phyloP scores from a whole-genome alignment of 2,113 vertebrate species.

The Prunella fulvescens region DNA sequence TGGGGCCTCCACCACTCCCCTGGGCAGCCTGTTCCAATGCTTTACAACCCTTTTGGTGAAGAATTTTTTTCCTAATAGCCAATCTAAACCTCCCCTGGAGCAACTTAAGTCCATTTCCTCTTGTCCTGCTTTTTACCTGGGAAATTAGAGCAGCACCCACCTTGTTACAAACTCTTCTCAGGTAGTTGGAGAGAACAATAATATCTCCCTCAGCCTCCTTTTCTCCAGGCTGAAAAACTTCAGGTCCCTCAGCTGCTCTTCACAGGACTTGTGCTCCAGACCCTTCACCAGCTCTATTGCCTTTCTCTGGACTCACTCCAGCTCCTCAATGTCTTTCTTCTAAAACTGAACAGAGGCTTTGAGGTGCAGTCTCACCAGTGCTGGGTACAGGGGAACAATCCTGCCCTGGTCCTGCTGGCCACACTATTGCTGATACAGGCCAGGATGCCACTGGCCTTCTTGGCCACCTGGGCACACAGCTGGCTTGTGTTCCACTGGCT shows the following conservation, averaged over 20 bases:
- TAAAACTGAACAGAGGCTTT: not conserved
- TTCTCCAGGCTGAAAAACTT: not conserved
- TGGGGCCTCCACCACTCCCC: not conserved
- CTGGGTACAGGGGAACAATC: not conserved
- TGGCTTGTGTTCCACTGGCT: not conserved
- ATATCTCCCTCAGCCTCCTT: not conserved
- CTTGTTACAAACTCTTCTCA: not conserved
- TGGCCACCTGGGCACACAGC: not conserved
- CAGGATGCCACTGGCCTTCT: no score
- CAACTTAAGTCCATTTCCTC: not conserved
- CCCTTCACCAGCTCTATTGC: not conserved
- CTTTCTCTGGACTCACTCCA: fast-evolving
- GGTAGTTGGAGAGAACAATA: not conserved
- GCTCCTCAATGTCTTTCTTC: not conserved
- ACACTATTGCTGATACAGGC: not conserved
- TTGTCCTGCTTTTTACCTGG: not conserved
- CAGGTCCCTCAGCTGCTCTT: not conserved
- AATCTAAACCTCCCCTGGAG: not conserved
- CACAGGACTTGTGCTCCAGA: not conserved
- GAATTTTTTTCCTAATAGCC: not conserved
- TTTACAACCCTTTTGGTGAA: not conserved
- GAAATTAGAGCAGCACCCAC: not conserved
- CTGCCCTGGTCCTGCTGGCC: not conserved
- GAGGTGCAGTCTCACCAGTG: not conserved
- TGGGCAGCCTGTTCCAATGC: not conserved